phyloP scores from a whole-genome alignment of 2,113 vertebrate genomes.

The Chlamydotis undulata region DNA sequence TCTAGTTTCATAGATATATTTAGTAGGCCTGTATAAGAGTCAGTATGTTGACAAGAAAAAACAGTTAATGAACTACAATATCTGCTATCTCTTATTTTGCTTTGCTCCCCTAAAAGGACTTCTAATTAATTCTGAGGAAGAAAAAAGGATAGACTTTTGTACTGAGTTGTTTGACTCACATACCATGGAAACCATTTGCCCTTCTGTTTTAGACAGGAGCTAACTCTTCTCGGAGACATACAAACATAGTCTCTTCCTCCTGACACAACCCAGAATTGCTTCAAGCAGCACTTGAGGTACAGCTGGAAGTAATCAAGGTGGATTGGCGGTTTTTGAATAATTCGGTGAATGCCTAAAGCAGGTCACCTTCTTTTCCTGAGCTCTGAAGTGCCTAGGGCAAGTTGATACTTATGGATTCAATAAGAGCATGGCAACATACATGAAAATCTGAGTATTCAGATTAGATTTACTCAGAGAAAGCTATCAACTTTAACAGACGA shows the following conservation, averaged over 20 bases:
- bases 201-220: background rate
- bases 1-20: no score
- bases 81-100: background rate
- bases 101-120: background rate
- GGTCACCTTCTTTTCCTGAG: background rate
- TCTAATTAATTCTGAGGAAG: background rate
- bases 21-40: no score
- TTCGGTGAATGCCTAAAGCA: constrained; percentile 20
- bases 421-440: background rate
- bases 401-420: background rate
- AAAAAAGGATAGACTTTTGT: background rate
- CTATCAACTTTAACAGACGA: background rate
- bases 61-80: background rate
- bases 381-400: background rate
- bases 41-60: no score
- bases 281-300: background rate
- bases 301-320: constrained; percentile 33
- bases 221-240: background rate
- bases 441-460: background rate
- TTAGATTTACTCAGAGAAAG: background rate
- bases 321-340: constrained; percentile 9
- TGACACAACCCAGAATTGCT: constrained; percentile 17
- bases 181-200: background rate
- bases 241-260: background rate
- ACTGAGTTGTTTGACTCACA: background rate